phyloP scores from a whole-genome alignment of 2,113 vertebrate species.

The Myotis lucifugus region DNA sequence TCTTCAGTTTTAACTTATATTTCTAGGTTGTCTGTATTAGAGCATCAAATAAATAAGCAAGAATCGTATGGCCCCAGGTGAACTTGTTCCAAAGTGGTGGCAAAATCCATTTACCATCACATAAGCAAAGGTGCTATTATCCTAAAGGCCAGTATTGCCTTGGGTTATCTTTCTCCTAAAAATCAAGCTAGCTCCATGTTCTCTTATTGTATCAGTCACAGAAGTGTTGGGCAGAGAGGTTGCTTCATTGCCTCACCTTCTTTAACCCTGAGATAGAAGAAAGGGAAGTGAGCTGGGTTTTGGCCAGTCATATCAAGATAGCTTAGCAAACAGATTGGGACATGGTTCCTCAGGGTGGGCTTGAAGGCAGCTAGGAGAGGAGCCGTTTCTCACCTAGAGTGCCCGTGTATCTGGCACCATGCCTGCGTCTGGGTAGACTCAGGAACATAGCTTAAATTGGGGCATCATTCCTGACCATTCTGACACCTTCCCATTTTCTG shows the following conservation, averaged over 20 bases:
- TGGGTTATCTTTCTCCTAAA: not conserved
- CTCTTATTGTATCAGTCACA: not conserved
- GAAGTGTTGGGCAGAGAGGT: not conserved
- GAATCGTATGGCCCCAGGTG: not conserved
- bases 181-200: not conserved
- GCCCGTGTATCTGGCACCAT: not conserved
- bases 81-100: not conserved
- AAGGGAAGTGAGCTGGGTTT: not conserved
- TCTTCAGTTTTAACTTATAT: not conserved
- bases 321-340: conserved; percentile 37
- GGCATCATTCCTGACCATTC: conserved; percentile 29
- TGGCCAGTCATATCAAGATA: not conserved
- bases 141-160: not conserved
- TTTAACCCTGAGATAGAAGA: not conserved
- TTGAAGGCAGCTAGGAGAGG: not conserved
- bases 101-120: not conserved
- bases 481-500: conserved; percentile 19
- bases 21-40: conserved; percentile 27
- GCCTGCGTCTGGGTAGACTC: not conserved
- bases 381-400: not conserved
- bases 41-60: not conserved
- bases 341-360: not conserved
- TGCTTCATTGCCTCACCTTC: conserved; percentile 6
- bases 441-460: not conserved
- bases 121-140: not conserved